Conservation (phyloP, 30 jellyfish, hydroid and myxozoan species). For the Aurelia sp. region DNA sequence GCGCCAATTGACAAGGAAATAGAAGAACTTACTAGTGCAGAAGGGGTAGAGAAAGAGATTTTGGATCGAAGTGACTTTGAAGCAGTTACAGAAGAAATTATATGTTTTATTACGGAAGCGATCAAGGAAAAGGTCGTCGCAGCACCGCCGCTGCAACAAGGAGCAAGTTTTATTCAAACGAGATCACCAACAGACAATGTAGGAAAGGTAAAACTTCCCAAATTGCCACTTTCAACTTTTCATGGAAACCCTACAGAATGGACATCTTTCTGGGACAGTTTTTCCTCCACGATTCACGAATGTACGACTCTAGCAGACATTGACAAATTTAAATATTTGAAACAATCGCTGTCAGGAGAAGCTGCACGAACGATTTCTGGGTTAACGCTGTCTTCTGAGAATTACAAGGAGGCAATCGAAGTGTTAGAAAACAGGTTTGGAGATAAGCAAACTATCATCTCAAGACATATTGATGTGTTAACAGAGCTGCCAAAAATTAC, state of each 20-base stretch:
- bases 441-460: conserved; percentile 24
- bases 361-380: conserved; percentile 12
- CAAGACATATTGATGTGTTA: conserved; percentile 14
- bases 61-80: no score
- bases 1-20: no score
- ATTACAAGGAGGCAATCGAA: conserved; percentile 18
- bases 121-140: no score
- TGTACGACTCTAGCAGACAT: not conserved
- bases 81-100: no score
- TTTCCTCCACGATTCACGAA: conserved; percentile 15
- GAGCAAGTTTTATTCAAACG: no score
- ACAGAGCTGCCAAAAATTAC: conserved; percentile 14
- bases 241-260: conserved; percentile 45
- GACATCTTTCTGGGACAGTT: conserved; percentile 45
- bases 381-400: conserved; percentile 1
- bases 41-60: no score
- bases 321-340: conserved; percentile 1
- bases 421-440: conserved; percentile 34
- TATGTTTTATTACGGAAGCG: not conserved
- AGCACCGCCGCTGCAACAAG: no score
- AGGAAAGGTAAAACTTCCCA: conserved; percentile 25
- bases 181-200: no score
- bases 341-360: not conserved
- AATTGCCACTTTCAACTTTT: conserved; percentile 16
- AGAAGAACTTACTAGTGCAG: no score